phyloP scores from a whole-genome alignment of 2,797 vertebrate species.

The Dallia pectoralis region DNA sequence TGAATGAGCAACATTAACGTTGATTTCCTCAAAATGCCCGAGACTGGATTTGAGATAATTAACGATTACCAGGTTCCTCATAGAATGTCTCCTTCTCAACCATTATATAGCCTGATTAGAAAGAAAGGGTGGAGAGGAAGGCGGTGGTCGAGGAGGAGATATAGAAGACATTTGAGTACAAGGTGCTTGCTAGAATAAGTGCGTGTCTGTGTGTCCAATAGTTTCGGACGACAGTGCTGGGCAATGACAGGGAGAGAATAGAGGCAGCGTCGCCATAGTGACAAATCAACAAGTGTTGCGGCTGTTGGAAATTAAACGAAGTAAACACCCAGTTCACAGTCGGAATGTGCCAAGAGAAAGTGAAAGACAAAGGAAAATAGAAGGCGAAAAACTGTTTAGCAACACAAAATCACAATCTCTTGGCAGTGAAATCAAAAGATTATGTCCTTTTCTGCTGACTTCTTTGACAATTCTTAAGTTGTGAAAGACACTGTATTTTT shows the following conservation, averaged over 20 bases:
- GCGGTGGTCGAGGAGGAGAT: conserved; percentile 27
- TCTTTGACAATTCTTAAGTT: neutral
- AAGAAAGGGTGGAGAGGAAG: neutral
- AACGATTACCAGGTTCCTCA: conserved; percentile 2
- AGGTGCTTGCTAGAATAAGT: conserved; percentile 44
- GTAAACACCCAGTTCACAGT: conserved; percentile 69
- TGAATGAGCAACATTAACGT: neutral
- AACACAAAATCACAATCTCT: conserved; percentile 33
- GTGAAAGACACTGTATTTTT: too few relatives aligned
- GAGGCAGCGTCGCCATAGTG: conserved; percentile 65
- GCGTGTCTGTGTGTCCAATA: conserved; percentile 31
- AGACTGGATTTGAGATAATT: conserved; percentile 11
- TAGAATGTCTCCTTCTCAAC: neutral
- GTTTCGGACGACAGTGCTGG: conserved; percentile 57
- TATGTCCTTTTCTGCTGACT: conserved; percentile 62
- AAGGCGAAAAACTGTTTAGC: conserved; percentile 74
- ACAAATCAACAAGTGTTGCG: conserved; percentile 68
- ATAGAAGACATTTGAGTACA: conserved; percentile 37
- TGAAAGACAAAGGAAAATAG: conserved; percentile 70
- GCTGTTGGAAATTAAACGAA: conserved; percentile 71
- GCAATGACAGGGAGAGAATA: conserved; percentile 45
- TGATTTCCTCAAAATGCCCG: conserved; percentile 5
- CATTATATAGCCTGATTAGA: neutral
- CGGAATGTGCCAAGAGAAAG: conserved; percentile 70
- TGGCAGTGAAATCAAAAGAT: conserved; percentile 58